Base-by-base conservation (phyloP, 2,797 vertebrate genomes). In the Anguilla marmorata region DNA sequence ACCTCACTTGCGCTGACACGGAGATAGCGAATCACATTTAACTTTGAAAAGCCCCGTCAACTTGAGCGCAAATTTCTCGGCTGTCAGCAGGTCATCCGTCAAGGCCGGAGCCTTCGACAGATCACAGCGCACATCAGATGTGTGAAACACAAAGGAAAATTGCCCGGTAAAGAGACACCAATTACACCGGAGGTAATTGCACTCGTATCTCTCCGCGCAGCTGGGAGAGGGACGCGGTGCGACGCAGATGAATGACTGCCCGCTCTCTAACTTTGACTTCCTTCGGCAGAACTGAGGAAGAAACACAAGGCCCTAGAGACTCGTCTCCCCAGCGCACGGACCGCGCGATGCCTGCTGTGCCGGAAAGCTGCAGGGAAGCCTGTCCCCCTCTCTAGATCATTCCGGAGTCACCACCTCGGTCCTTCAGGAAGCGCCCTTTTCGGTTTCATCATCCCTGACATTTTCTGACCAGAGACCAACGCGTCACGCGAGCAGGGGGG, bases 141-240 rank as follows among this genome's bases (percentile, higher is more conserved):
- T 16, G 19, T 80, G 76, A 80, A 48, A 80, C 76, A 80, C 30
- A 48, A 24, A 24, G 76, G 76, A 80, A 80, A 48, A 80, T 80
- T 45, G 76, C 19, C 41, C 9, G 16, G 76, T 80, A 80, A 80
- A 48, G 37, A 48, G 76, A 80, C 41, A n/a, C 76, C 76, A 50
- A 48, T 80, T 80, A 48, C 41, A 5, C 21, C 48, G 76, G 41
- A 33, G 76, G 76, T 48, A 80, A 80, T 80, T 80, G n/a, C 76
- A n/a, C 41, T 41, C 12, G 33, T 76, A 76, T 76, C 74, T 76
- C 41, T 19, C n/a, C 6, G 1, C 21, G 9, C 76, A 80, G 74
- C 41, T 50, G 76, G 19, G 37, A 80, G 41, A 80, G 21, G 21
- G 24, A 80, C 76, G 50, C 19, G 5, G 19, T n/a, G 9, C 21